Evolutionary conservation across 2,888 invertebrate species (phyloP), one percentile per base, ranked within the genome.

Genomic region (Cephus rjabovi): DNA sequence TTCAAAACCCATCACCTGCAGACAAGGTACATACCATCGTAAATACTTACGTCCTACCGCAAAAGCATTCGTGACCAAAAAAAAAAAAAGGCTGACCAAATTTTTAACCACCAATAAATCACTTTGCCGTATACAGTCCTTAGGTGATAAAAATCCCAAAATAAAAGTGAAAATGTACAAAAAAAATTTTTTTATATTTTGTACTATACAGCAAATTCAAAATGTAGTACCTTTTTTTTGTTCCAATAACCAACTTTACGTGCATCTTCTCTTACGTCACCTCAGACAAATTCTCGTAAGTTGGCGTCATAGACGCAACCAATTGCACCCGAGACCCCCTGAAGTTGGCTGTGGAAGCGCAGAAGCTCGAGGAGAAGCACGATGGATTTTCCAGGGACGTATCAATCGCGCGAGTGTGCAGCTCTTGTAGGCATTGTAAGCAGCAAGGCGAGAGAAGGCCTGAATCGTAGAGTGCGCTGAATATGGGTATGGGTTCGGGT

Each of bases 321-420:
- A 9, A 56, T 15, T 9, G 15, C 12, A 15, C 15, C 6, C 15
- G 1, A 23, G 23, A 23, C 23, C 40, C 6, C 40, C 23, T 56
- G 40, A 56, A 56, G 40, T 56, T 56, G 23, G 40, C 40, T 6
- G 23, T 23, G 23, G 40, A 56, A 56, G 40, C 40, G 15, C 40
- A 23, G 73, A 40, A 77, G 73, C 69, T 70, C 12, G 73, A 77
- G 75, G 69, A 75, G 80, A 56, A 56, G 82, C 78, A 33, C 33
- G 80, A 79, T 79, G 75, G 77, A 84, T 85, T 86, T 86, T 83
- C 80, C 79, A 78, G 70, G 81, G 84, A 85, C 82, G 83, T 84
- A 83, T 87, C 85, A 86, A 86, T 85, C 83, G 69, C 30, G 30
- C 23, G 15, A 56, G 23, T 23, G 40, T 56, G 23, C 1, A 1